These are phyloP conservation scores for Cyphomyrus discorhynchus DNA, from an alignment of 2,113 vertebrate genomes.

Conservation along the genomic window DNA sequence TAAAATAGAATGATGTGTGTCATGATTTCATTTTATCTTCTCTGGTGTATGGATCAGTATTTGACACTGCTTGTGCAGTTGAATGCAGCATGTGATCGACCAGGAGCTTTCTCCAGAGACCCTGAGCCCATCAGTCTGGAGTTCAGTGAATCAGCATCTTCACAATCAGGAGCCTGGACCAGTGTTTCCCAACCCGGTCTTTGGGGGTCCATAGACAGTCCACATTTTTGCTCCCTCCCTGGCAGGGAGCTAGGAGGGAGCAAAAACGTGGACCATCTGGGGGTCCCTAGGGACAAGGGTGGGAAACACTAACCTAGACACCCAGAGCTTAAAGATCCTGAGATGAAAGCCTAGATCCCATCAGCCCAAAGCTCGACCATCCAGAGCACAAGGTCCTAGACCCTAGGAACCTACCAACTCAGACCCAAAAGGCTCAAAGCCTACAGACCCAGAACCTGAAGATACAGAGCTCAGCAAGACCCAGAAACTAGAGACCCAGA, in stretches of 20 bases:
- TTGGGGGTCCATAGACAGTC: background rate
- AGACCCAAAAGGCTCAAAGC: background rate
- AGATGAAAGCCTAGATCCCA: background rate
- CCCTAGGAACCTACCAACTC: background rate
- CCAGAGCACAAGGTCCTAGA: background rate
- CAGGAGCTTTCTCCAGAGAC: background rate
- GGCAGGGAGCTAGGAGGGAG: background rate
- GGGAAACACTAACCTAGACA: background rate
- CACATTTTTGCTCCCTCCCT: background rate
- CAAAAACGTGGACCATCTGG: background rate
- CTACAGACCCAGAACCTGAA: background rate
- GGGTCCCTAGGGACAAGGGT: background rate
- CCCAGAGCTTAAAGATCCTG: background rate
- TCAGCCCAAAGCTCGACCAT: background rate
- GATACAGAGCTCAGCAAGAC: background rate
- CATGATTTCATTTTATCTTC: background rate
- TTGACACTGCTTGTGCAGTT: background rate
- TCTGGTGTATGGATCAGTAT: background rate
- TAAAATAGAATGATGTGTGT: background rate
- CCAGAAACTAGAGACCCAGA: background rate
- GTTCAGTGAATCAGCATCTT: background rate
- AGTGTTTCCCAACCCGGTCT: background rate
- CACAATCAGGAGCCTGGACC: background rate
- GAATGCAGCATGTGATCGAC: background rate
- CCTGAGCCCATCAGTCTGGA: background rate